Conservation (phyloP, 2,113 vertebrate species). For the Pseudopipra pipra region DNA sequence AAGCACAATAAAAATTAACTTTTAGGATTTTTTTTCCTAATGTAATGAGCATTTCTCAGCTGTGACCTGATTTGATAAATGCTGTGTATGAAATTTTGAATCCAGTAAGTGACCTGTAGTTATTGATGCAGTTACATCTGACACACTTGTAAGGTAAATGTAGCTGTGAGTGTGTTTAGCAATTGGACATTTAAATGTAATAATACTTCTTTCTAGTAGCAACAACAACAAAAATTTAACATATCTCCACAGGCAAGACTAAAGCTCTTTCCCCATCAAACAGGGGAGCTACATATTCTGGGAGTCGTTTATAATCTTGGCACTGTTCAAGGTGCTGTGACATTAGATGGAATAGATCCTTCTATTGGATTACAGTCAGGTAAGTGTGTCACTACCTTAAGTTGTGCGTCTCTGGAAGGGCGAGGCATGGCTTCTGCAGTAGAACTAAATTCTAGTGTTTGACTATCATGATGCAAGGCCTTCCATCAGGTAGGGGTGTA, state of each 20-base stretch:
- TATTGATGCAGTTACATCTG: background rate
- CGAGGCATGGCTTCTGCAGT: background rate
- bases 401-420: background rate
- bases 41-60: background rate
- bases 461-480: background rate
- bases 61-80: background rate
- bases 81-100: background rate
- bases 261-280: slow-evolving; percentile 92
- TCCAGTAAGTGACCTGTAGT: background rate
- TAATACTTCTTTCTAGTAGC: slow-evolving; percentile 45
- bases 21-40: background rate
- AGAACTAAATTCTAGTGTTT: background rate
- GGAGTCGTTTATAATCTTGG: slow-evolving; percentile 93
- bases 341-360: slow-evolving; percentile 77
- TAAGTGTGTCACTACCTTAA: slow-evolving; percentile 47
- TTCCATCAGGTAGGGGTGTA: background rate
- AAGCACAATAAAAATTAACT: background rate
- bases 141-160: background rate
- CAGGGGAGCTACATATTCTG: slow-evolving; percentile 91
- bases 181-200: slow-evolving; percentile 36
- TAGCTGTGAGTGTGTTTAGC: background rate
- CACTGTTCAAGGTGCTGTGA: slow-evolving; percentile 71
- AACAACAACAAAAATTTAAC: slow-evolving; percentile 77
- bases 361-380: slow-evolving; percentile 78
- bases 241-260: slow-evolving; percentile 88